These are phyloP conservation scores for Macrosiphum euphorbiae DNA, from an alignment of 2,888 invertebrate genomes.

Conservation along the genomic window DNA sequence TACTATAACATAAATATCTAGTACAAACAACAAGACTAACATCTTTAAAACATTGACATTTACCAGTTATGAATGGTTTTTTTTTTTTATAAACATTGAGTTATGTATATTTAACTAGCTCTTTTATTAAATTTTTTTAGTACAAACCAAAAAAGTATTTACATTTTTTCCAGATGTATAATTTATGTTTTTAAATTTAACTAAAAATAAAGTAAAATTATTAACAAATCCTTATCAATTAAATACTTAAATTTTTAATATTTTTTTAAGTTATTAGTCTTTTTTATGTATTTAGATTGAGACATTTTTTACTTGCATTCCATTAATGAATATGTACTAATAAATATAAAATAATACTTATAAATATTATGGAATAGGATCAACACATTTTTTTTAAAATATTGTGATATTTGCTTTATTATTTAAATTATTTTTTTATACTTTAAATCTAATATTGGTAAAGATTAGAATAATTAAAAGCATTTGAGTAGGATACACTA, in stretches of 20 bases:
- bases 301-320: conserved; percentile 32
- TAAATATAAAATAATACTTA: neutral
- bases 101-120: neutral
- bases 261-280: conserved; percentile 20
- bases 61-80: conserved; percentile 10
- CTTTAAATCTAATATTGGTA: conserved; percentile 14
- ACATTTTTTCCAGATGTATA: neutral
- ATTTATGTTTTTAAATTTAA: conserved; percentile 7
- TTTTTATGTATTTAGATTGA: conserved; percentile 2
- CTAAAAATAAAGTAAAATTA: neutral
- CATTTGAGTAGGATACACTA: neutral
- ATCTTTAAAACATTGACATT: conserved; percentile 43
- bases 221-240: neutral
- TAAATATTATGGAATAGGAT: neutral
- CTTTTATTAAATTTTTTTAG: conserved; percentile 11
- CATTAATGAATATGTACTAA: conserved; percentile 11
- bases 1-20: conserved; percentile 35
- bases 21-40: conserved; percentile 52
- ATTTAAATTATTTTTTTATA: conserved; percentile 17
- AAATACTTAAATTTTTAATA: neutral
- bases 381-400: neutral
- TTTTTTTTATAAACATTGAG: conserved; percentile 23
- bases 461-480: conserved; percentile 11
- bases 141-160: conserved; percentile 17
- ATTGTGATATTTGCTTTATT: conserved; percentile 52